phyloP scores from a whole-genome alignment of 92 coral and sea anemone species.

The Hydrozoanthus gracilis region DNA sequence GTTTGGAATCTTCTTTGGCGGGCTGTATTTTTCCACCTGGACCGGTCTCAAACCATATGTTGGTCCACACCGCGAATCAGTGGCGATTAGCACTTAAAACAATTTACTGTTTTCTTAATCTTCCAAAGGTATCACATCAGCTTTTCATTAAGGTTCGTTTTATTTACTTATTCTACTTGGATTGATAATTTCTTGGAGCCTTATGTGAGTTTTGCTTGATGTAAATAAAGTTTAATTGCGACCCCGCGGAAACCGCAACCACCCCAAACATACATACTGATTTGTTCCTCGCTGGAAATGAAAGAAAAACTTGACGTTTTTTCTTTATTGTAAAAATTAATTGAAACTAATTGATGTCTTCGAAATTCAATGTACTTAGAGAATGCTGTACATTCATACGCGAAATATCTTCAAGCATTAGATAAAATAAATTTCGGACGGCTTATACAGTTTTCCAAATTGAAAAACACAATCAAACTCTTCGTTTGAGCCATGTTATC shows the following conservation, averaged over 20 bases:
- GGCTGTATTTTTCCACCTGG: constrained; percentile 78
- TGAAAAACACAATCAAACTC: not conserved
- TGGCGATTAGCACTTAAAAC: constrained; percentile 82
- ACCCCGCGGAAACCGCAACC: constrained; percentile 73
- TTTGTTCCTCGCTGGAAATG: constrained; percentile 73
- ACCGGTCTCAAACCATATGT: constrained; percentile 72
- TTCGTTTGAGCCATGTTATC: too few relatives aligned
- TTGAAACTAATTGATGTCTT: constrained; percentile 92
- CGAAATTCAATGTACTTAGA: constrained; percentile 91
- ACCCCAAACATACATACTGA: constrained; percentile 72
- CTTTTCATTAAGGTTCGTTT: constrained; percentile 76
- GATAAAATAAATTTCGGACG: not conserved
- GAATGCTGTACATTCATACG: constrained; percentile 55
- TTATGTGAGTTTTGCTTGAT: constrained; percentile 56
- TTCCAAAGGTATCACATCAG: constrained; percentile 80
- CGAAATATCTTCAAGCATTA: constrained; percentile 34
- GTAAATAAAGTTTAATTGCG: constrained; percentile 85
- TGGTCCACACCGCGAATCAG: constrained; percentile 44
- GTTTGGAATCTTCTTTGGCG: constrained; percentile 42
- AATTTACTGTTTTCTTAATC: constrained; percentile 79
- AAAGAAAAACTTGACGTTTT: constrained; percentile 78
- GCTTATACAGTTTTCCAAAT: not conserved
- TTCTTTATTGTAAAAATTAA: constrained; percentile 92
- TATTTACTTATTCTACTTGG: constrained; percentile 72
- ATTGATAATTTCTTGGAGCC: constrained; percentile 71